Evolutionary conservation across 2,888 invertebrate species (phyloP), one percentile per base, ranked within the genome.

Genomic region (Xestia c-nigrum): DNA sequence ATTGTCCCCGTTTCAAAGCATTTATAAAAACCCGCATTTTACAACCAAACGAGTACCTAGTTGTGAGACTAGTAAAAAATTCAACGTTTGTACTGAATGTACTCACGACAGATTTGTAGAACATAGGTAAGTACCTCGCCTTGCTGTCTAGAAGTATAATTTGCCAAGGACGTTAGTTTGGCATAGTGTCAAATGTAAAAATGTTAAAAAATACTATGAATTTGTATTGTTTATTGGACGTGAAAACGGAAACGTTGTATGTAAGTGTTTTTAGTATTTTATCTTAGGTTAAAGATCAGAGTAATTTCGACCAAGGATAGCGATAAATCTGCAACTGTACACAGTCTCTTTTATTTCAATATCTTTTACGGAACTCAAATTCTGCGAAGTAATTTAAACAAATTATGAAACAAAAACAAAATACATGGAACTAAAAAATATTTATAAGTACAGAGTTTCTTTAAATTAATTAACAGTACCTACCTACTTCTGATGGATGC

Each of bases 81-180:
- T 67, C 24, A 46, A 46, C 38, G 31, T 24, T 38, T 46, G 68
- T 47, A 78, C 72, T 73, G 40, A 76, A 61, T 46, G 79, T 74
- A 72, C 69, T 76, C 68, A 79, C 64, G 80, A 78, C 79, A 80
- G 68, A 76, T 74, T 66, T 74, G 57, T 50, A 83, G 81, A 79
- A 82, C 85, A 78, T 87, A 66, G 69, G 69, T 87, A 66, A 65
- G 64, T 78, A 78, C 87, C 90, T 90, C 91, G 93, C 91, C 94
- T 90, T 85, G 91, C 92, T 92, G 94, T 94, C 95, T 94, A 90
- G 89, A 88, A 90, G 88, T 88, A 89, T 89, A 83, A 87, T 88
- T 93, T 88, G 83, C 87, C 94, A 95, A 95, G 94, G 95, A 91
- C 94, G 82, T 76, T 59, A 63, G 74, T 81, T 94, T 95, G 95